A percentile compares a stretch with the other conserved stretches of the same genome.
These are phyloP conservation scores for Beaufortia kweichowensis DNA, from an alignment of 2,113 vertebrate species.

Conservation along the genomic window DNA sequence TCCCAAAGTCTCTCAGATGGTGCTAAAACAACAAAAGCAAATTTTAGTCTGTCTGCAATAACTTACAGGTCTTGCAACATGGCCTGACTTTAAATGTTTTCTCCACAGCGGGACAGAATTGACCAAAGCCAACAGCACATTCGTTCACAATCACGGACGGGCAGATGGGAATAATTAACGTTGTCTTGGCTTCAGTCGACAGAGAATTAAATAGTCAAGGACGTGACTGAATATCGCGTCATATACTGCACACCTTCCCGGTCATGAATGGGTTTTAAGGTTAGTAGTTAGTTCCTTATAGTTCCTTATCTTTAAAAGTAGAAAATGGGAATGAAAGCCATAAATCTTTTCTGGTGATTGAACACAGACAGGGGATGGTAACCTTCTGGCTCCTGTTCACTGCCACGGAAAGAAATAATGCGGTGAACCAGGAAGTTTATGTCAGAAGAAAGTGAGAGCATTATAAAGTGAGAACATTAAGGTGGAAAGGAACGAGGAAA, in stretches of 20 bases:
- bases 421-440: conserved; percentile 10
- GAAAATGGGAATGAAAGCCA: neutral
- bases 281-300: neutral
- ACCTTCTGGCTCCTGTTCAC: conserved; percentile 13
- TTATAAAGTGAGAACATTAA: neutral
- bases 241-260: neutral
- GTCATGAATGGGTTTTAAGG: neutral
- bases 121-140: conserved; percentile 36
- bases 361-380: neutral
- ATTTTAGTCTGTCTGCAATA: neutral
- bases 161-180: conserved; percentile 54
- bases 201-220: conserved; percentile 12
- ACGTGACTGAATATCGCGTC: neutral
- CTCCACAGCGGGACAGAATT: conserved; percentile 21
- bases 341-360: neutral
- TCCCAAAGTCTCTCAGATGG: neutral
- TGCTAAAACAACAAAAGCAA: neutral
- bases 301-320: neutral
- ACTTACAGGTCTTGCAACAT: conserved; percentile 28
- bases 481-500: neutral
- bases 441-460: neutral
- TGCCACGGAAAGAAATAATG: conserved; percentile 1
- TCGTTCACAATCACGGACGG: conserved; percentile 19
- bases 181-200: conserved; percentile 28
- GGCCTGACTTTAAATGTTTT: conserved; percentile 22